Conservation (phyloP, 1,140 invertebrate species). For the Oscheius sp. region DNA sequence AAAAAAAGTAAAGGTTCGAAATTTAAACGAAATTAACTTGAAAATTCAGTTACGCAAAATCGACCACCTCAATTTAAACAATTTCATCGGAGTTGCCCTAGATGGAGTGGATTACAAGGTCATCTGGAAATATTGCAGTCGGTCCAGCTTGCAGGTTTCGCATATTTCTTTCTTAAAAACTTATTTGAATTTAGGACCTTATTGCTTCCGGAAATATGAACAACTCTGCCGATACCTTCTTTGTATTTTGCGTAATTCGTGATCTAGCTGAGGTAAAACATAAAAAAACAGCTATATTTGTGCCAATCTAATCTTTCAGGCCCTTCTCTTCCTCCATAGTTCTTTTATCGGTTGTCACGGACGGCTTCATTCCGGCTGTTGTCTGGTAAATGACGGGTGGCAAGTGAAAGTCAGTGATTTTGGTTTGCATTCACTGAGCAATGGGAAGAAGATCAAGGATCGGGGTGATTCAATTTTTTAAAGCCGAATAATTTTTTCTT, state of each 20-base stretch:
- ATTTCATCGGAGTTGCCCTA: slow-evolving; percentile 44
- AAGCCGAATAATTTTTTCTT: no score
- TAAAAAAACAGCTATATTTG: neutral
- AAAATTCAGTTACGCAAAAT: slow-evolving; percentile 44
- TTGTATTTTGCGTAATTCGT: slow-evolving; percentile 34
- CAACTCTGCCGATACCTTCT: slow-evolving; percentile 31
- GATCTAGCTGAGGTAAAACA: slow-evolving; percentile 31
- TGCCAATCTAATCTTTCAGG: no score
- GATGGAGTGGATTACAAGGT: slow-evolving; percentile 41
- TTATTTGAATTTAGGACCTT: slow-evolving; percentile 34
- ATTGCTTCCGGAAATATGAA: slow-evolving; percentile 25
- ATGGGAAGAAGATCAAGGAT: slow-evolving; percentile 26
- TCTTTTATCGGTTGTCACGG: slow-evolving; percentile 36
- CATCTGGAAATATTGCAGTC: slow-evolving; percentile 33
- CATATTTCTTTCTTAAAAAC: no score
- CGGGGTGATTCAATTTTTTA: slow-evolving; percentile 4
- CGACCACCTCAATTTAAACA: slow-evolving; percentile 54
- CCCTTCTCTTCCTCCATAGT: slow-evolving; percentile 36
- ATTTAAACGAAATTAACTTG: no score
- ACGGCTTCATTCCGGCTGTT: slow-evolving; percentile 34
- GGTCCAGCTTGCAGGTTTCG: no score
- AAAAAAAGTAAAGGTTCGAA: no score
- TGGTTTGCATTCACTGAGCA: slow-evolving; percentile 20
- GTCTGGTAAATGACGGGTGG: slow-evolving; percentile 42
- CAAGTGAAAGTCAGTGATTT: slow-evolving; percentile 42